These are phyloP conservation scores for Hydraecia micacea DNA, from an alignment of 2,888 invertebrate genomes.

Conservation along the genomic window DNA sequence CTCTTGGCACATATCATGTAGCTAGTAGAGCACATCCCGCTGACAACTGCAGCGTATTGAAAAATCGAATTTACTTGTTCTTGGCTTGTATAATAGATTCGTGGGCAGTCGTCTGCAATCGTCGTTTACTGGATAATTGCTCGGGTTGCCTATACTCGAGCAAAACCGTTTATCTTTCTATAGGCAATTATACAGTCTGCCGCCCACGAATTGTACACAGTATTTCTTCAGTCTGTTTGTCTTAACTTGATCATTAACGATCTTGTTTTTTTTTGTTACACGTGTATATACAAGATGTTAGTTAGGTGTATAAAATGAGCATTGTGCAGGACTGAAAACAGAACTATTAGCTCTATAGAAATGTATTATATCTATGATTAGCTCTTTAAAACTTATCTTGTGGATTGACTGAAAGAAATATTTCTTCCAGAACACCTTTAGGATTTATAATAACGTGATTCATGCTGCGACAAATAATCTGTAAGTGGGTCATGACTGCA, in stretches of 20 bases:
- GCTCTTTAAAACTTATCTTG: not conserved
- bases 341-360: conserved; percentile 11
- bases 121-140: conserved; percentile 76
- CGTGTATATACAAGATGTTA: not conserved
- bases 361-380: too few species aligned
- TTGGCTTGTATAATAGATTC: conserved; percentile 64
- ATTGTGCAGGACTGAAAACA: not conserved
- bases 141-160: conserved; percentile 60
- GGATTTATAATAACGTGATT: conserved; percentile 67
- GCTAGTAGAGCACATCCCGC: conserved; percentile 70
- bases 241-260: conserved; percentile 27
- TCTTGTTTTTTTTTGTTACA: conserved; percentile 27
- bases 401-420: not conserved
- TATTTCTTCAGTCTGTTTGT: conserved; percentile 45
- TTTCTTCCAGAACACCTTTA: conserved; percentile 43
- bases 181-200: conserved; percentile 74
- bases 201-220: conserved; percentile 68
- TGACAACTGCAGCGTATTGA: conserved; percentile 64
- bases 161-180: conserved; percentile 67
- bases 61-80: conserved; percentile 66
- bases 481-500: conserved; percentile 83
- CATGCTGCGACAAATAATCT: conserved; percentile 75
- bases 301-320: not conserved
- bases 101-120: conserved; percentile 73
- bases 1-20: conserved; percentile 63